Percentiles rank a stretch among this genome's conserved stretches.
phyloP scores from a whole-genome alignment of 2,113 vertebrate genomes.

The Pteropus alecto region DNA sequence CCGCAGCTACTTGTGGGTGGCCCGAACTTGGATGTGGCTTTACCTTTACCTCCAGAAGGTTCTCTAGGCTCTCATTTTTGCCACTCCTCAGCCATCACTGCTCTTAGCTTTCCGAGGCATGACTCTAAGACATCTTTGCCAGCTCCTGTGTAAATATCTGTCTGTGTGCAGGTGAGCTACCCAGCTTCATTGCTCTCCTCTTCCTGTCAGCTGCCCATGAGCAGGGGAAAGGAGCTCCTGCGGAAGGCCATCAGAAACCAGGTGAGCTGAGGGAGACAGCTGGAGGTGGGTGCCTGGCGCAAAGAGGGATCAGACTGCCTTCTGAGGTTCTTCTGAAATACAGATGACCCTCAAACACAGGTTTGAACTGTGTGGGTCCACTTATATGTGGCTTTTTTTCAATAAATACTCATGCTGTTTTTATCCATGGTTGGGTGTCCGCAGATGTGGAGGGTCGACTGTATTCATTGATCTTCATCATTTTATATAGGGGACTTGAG shows the following conservation, averaged over 20 bases:
- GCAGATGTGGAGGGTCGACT: neutral
- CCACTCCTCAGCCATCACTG: neutral
- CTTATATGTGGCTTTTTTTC: neutral
- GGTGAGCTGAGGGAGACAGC: slow-evolving; percentile 77
- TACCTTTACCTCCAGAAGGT: neutral
- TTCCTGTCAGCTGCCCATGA: slow-evolving; percentile 83
- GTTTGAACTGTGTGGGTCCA: neutral
- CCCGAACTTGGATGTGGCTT: neutral
- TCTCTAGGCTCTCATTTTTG: neutral
- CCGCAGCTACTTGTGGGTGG: neutral
- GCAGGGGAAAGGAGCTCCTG: slow-evolving; percentile 89
- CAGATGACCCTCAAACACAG: neutral
- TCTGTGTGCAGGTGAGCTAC: neutral
- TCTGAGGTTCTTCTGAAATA: neutral
- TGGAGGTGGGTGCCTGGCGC: neutral
- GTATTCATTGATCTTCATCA: neutral
- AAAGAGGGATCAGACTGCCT: no score
- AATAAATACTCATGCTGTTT: neutral
- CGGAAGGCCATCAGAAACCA: slow-evolving; percentile 91
- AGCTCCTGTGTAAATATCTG: neutral
- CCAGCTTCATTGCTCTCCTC: neutral
- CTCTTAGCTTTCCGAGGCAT: neutral
- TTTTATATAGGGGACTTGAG: neutral
- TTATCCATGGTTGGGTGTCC: neutral
- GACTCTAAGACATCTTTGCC: neutral